A percentile compares a stretch with the other conserved stretches of the same genome.
phyloP scores from a whole-genome alignment of 2,113 vertebrate genomes.

The Drymodes brunneopygia region DNA sequence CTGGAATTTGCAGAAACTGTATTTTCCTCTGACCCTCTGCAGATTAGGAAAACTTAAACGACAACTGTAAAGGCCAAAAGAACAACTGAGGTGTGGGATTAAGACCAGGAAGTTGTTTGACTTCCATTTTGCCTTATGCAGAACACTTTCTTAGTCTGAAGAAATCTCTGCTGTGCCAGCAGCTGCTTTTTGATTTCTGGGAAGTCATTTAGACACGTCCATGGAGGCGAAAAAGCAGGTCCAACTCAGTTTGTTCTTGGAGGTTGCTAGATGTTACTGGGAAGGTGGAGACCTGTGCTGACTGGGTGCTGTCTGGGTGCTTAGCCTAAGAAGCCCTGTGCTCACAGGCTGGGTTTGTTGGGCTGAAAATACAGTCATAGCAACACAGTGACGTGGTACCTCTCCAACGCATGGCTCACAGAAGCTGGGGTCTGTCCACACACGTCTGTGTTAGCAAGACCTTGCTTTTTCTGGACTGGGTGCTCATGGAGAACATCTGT shows the following conservation, averaged over 20 bases:
- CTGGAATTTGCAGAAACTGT: neutral
- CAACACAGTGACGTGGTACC: neutral
- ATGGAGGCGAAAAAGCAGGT: neutral
- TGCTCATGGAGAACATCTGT: neutral
- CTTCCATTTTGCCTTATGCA: neutral
- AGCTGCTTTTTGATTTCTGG: neutral
- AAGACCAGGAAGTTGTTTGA: neutral
- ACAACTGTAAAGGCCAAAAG: neutral
- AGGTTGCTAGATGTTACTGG: neutral
- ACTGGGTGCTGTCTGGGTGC: neutral
- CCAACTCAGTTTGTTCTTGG: neutral
- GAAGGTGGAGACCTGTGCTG: neutral
- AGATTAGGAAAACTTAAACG: neutral
- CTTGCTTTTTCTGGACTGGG: neutral
- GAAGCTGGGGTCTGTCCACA: neutral
- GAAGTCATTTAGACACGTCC: neutral
- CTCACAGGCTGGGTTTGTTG: neutral
- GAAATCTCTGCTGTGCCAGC: neutral
- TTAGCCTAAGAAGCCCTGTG: neutral
- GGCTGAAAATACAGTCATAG: neutral
- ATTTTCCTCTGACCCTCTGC: neutral
- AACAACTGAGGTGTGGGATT: neutral
- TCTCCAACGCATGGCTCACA: neutral
- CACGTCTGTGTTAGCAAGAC: neutral
- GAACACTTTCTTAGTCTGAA: neutral